Base-by-base conservation (phyloP, 2,797 vertebrate genomes). In the Taeniopygia guttata region DNA sequence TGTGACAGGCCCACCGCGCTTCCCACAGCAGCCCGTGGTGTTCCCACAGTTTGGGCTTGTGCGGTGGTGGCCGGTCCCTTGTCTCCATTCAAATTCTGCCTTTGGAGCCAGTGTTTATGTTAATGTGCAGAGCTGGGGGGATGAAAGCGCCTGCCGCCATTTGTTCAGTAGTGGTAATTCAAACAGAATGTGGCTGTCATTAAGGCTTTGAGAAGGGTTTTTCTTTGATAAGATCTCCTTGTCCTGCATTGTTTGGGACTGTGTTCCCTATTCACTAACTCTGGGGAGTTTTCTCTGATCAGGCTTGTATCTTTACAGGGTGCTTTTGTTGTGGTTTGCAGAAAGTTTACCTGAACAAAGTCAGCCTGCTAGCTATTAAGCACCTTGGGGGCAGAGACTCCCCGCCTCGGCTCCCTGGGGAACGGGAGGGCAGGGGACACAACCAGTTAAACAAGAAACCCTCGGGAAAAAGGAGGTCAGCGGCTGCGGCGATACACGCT, bases 171-270 rank as follows among this genome's bases (percentile, higher is more conserved):
- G 97, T 97, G 97, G 97, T 97, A 97, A 98, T 98, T 98, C 97
- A 98, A 97, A 97, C 98, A 98, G 97, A 98, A 97, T 97, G 97
- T 92, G 88, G 91, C 96, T 96, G 97, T 97, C 97, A 97, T 98
- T 96, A 97, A 95, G 97, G 97, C 96, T 97, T 96, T 97, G 97
- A 98, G 96, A 97, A 90, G 93, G 95, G 86, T 84, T 96, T 97
- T 97, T 97, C 97, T 98, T 98, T 98, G 98, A 98, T 98, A 98
- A 98, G 97, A 98, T 98, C 97, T 95, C 90, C 97, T 98, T 98
- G 98, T 98, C 97, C 95, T 67, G 93, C 97, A 98, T 98, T 98
- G 97, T 98, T 97, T 96, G 95, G 46, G 77, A 84, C 52, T 96
- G 96, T 98, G 98, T 97, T 97, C 94, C 56, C 96, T 96, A 97